Conservation (phyloP, 2,888 invertebrate species). For the Caenorhabditis doughertyi region DNA sequence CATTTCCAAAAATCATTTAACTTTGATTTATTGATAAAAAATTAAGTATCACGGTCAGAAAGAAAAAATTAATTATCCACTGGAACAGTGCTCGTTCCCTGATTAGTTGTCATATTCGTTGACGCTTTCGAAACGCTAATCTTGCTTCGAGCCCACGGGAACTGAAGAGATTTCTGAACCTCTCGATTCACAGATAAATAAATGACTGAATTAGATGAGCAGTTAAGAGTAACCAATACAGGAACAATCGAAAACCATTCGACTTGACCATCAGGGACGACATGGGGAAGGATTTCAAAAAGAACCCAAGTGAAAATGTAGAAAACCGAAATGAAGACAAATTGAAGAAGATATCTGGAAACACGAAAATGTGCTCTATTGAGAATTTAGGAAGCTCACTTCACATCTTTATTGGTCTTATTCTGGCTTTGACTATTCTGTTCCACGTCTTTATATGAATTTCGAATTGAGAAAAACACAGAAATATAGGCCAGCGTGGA, state of each 20-base stretch:
- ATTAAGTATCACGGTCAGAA: too few relatives aligned
- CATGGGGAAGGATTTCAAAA: conserved; percentile 25
- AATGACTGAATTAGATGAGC: conserved; percentile 26
- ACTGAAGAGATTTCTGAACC: too few relatives aligned
- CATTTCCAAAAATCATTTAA: too few relatives aligned
- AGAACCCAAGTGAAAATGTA: conserved; percentile 34
- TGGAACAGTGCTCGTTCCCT: too few relatives aligned
- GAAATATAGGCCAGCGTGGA: conserved; percentile 33
- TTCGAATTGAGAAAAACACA: conserved; percentile 20
- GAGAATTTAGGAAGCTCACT: background rate
- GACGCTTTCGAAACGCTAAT: too few relatives aligned
- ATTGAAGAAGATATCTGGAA: conserved; percentile 36
- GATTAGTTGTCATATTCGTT: too few relatives aligned
- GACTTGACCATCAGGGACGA: conserved; percentile 15
- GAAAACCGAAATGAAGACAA: conserved; percentile 34
- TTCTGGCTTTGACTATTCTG: background rate
- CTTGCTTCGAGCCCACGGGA: too few relatives aligned
- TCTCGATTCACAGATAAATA: conserved; percentile 14
- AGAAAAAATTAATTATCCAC: too few relatives aligned
- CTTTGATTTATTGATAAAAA: too few relatives aligned
- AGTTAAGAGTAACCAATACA: conserved; percentile 5
- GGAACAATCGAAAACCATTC: conserved; percentile 17
- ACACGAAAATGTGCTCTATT: background rate
- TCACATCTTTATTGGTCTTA: conserved; percentile 1
- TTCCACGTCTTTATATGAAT: background rate